Conservation (phyloP, 92 coral and sea anemone species). For the Siderastrea radians region DNA sequence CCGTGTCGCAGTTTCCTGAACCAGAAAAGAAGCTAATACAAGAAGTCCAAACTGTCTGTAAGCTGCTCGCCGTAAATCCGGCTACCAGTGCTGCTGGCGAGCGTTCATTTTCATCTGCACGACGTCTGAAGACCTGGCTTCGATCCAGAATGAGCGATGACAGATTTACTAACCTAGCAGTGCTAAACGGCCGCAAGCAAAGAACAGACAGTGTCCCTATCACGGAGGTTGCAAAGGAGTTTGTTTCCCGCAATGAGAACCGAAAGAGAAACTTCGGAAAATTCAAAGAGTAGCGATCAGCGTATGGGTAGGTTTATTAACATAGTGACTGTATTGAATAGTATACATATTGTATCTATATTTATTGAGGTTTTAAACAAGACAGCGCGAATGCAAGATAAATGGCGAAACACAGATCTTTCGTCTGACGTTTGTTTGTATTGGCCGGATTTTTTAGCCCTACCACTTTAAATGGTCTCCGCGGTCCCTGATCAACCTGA, state of each 20-base stretch:
- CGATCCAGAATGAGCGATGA: conserved; percentile 54
- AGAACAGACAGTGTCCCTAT: background rate
- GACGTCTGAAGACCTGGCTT: conserved; percentile 63
- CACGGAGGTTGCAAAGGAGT: background rate
- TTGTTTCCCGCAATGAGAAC: background rate
- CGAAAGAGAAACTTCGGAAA: conserved; percentile 17
- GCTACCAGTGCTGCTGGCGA: conserved; percentile 65
- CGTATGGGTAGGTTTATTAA: no score
- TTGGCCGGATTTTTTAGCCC: no score
- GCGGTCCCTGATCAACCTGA: no score
- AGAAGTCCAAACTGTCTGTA: conserved; percentile 47
- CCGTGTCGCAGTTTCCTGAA: conserved; percentile 48
- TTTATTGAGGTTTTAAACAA: no score
- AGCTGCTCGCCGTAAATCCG: conserved; percentile 57
- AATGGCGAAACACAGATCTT: no score
- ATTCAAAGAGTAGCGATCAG: background rate
- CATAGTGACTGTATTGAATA: no score
- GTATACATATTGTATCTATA: no score
- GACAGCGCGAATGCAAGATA: no score
- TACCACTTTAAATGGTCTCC: no score
- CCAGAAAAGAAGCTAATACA: conserved; percentile 49
- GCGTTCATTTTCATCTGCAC: conserved; percentile 51
- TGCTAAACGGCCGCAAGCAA: conserved; percentile 47
- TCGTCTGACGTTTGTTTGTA: no score
- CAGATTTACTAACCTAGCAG: conserved; percentile 57